Base-by-base conservation (phyloP, 2,888 invertebrate genomes). In the Athalia circularis region DNA sequence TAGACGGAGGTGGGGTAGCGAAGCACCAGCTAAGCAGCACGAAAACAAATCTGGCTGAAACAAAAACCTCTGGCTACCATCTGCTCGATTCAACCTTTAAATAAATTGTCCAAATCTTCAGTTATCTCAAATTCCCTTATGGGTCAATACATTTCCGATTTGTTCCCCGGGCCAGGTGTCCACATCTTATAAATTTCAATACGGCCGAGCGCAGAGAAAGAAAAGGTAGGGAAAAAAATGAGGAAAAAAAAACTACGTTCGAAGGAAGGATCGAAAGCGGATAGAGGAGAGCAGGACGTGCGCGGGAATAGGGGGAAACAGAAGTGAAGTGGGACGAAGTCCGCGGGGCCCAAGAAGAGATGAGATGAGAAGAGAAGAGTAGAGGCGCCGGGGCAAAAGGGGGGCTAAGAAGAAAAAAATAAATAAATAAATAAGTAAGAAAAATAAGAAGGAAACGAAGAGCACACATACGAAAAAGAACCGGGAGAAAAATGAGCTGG, bases 31-130 rank as follows among this genome's bases (percentile, higher is more conserved):
- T 79, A 78, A 81, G 81, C 82, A 82, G 83, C 83, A 83, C 84
- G 86, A 87, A 87, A 86, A 87, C 86, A 86, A 87, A 86, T 86
- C 86, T 86, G 84, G 80, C 83, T 85, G 86, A 87, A 87, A 86
- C 85, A 86, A 87, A 86, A 85, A 86, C 84, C 83, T 81, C 82
- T 83, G 83, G 82, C 83, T 83, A 83, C 85, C 86, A 86, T 85
- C 86, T 86, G 86, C 86, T 85, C 80, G 80, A 80, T 81, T 82
- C 77, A 29, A 29, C 74, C 48, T 47, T 29, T 11, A 65, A 48
- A 65, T 13, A n/a, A 9, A 54, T 52, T 52, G 11, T 7, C 8
- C 11, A 52, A 9, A 52, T 52, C 7, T 52, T 52, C 3, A 52
- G 7, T 9, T 52, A 52, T 52, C 29, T 29, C 29, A 29, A 29